Conservation (phyloP, 2,888 invertebrate genomes). For the Drosophila vallismaia region DNA sequence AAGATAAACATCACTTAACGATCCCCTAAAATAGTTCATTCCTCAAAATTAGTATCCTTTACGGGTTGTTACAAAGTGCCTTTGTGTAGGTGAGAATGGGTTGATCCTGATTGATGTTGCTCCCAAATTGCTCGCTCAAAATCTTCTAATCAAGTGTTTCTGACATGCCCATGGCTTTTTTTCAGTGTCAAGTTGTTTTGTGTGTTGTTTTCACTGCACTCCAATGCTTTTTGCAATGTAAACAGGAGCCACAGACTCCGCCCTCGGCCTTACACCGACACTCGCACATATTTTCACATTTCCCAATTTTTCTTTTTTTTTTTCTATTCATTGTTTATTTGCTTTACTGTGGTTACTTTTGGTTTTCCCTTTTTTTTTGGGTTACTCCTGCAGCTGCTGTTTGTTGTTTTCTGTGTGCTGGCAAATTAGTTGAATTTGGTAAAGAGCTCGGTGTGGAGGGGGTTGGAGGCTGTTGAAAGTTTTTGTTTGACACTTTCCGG, state of each 20-base stretch:
- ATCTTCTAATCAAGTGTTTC: neutral
- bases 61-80: too few relatives aligned
- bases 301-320: conserved; percentile 38
- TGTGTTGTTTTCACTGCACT: conserved; percentile 73
- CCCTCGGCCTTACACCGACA: conserved; percentile 17
- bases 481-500: conserved; percentile 60
- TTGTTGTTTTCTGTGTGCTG: conserved; percentile 44
- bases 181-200: conserved; percentile 26
- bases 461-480: conserved; percentile 49
- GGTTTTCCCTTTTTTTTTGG: conserved; percentile 20
- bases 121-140: neutral
- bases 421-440: conserved; percentile 70
- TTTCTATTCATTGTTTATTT: conserved; percentile 57
- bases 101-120: neutral
- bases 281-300: conserved; percentile 61
- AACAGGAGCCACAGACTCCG: conserved; percentile 55
- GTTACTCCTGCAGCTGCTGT: conserved; percentile 23
- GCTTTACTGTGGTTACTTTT: conserved; percentile 70
- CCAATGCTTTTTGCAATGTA: conserved; percentile 79
- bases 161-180: neutral
- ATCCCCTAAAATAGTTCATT: too few relatives aligned
- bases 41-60: too few relatives aligned
- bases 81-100: too few relatives aligned
- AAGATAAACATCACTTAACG: too few relatives aligned
- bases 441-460: conserved; percentile 26